Base-by-base conservation (phyloP, 2,888 invertebrate genomes). In the Plutella xylostella region DNA sequence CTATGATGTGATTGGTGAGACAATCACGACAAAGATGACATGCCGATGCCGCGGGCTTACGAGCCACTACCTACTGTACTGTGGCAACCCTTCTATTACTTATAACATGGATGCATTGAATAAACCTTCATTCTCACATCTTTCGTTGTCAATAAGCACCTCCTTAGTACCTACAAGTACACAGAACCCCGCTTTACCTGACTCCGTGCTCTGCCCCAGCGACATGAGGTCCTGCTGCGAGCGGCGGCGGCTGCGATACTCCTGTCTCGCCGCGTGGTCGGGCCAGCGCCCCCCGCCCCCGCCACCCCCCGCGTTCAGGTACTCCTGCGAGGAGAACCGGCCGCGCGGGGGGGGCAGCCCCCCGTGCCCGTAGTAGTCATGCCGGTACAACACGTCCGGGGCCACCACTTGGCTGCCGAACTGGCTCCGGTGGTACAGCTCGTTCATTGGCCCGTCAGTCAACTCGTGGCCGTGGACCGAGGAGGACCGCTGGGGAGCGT, bases 191-290 rank as follows among this genome's bases (percentile, higher is more conserved):
- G 45, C 45, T 43, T n/a, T 45, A 84, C 85, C 85, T 80, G 83
- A 66, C 54, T 80, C 82, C 7, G 75, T 65, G 46, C 75, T 76
- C 48, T 78, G 79, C 28, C 68, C 85, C 30, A 84, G 57, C 1
- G 83, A 78, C 48, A 75, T 79, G 15, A 85, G 65, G 38, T 85
- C 85, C 55, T 85, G 85, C 55, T 84, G 84, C 6, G 83, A 84
- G 15, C 85, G 67, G 15, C 85, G 63, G 1, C 85, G 68, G 56
- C 83, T 83, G 1, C 83, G 59, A 48, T 77, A 83, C 58, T 84
- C 84, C 14, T 71, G 66, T 9, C 83, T 54, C 17, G 18, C 6
- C 19, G 12, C 17, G 50, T 78, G 71, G 54, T 82, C 82, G 3
- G 74, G 76, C 75, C 82, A 84, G 15, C 83, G 60, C 0, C 74